These are phyloP conservation scores for Odocoileus virginianus DNA, from an alignment of 2,113 vertebrate species.

Conservation along the genomic window DNA sequence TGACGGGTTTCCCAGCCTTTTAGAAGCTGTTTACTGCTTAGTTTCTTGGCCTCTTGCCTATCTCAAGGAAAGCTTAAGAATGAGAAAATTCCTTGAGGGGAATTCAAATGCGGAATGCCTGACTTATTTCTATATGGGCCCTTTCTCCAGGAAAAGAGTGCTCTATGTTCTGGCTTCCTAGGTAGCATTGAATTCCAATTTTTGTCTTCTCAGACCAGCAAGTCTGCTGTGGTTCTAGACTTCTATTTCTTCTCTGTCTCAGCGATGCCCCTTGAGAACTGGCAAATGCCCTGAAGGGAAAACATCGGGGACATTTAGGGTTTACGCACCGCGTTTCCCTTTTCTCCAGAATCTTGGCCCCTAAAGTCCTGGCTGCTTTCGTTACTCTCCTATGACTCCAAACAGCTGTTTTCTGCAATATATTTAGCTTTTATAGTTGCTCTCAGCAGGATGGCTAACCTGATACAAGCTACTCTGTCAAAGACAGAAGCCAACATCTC, in stretches of 20 bases:
- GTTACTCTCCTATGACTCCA: slow-evolving; percentile 48
- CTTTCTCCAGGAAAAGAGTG: neutral
- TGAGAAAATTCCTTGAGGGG: neutral
- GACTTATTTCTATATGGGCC: neutral
- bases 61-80: neutral
- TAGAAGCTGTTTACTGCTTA: neutral
- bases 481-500: slow-evolving; percentile 57
- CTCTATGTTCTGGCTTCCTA: neutral
- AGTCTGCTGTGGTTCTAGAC: neutral
- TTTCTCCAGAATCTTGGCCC: slow-evolving; percentile 28
- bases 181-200: neutral
- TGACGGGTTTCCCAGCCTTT: neutral
- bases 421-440: slow-evolving; percentile 65
- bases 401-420: slow-evolving; percentile 65
- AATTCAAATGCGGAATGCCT: neutral
- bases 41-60: neutral
- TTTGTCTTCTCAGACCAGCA: neutral
- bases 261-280: neutral
- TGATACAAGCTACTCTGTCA: slow-evolving; percentile 57
- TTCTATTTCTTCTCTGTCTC: neutral
- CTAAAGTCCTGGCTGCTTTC: slow-evolving; percentile 33
- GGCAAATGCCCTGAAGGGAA: neutral
- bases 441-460: slow-evolving; percentile 58
- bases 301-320: neutral
- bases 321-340: neutral